A percentile compares a stretch with the other conserved stretches of the same genome.
Conservation (phyloP, 2,797 vertebrate species). For the Hippopotamyrus pictus region DNA sequence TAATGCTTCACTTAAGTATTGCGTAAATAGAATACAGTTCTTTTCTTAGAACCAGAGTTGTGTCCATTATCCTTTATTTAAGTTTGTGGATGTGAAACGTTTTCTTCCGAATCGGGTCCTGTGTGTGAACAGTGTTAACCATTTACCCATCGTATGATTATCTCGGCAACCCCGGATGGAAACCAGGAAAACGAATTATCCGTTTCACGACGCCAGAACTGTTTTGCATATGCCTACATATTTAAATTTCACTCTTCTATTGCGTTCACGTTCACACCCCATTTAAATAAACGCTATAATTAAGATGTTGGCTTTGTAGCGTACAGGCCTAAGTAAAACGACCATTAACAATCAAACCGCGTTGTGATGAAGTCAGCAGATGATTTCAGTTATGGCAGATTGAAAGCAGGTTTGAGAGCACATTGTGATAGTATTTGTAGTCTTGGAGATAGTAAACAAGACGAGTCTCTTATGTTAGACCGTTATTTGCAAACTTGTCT, state of each 20-base stretch:
- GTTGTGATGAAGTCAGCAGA: neutral
- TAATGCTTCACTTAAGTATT: constrained; percentile 37
- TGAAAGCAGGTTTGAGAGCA: neutral
- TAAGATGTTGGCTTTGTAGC: neutral
- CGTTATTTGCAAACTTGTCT: neutral
- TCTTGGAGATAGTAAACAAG: neutral
- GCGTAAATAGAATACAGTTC: constrained; percentile 33
- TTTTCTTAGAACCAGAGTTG: neutral
- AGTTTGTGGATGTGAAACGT: neutral
- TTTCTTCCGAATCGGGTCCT: neutral
- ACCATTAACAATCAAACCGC: neutral
- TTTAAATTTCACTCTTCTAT: neutral
- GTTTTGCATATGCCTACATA: neutral
- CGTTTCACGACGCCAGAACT: neutral
- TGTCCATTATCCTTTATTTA: neutral
- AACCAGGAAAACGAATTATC: neutral
- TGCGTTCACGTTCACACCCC: neutral
- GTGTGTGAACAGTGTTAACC: neutral
- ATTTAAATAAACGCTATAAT: neutral
- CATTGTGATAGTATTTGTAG: neutral
- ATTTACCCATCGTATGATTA: neutral
- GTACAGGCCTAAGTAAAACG: neutral
- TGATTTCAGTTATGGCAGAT: neutral
- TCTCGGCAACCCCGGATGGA: neutral
- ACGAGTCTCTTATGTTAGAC: neutral